Evolutionary conservation across 1,140 invertebrate species (phyloP).

Genomic region (Mizuhopecten yessoensis): DNA sequence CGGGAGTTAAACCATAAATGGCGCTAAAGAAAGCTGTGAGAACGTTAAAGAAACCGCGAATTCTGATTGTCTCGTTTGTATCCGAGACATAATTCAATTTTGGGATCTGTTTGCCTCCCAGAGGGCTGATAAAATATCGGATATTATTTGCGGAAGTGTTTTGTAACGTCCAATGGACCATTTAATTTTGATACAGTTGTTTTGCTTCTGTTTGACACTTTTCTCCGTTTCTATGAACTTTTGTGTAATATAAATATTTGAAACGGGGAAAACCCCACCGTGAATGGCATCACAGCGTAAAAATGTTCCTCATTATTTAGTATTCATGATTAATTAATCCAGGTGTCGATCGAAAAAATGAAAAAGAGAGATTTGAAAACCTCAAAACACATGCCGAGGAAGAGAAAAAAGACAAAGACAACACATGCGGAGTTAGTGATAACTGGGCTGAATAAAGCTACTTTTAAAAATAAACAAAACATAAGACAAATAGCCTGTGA

Average conservation of each 20-base stretch:
- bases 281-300: not conserved
- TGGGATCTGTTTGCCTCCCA: not conserved
- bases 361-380: not conserved
- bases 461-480: no score
- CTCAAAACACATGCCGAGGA: not conserved
- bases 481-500: no score
- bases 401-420: not conserved
- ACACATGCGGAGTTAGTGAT: not conserved
- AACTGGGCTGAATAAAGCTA: no score
- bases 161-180: not conserved
- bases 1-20: not conserved
- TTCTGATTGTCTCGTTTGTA: slow-evolving; percentile 35
- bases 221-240: not conserved
- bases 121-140: slow-evolving; percentile 26
- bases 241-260: not conserved
- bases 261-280: not conserved
- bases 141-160: slow-evolving; percentile 34
- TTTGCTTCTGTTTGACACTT: not conserved
- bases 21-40: slow-evolving; percentile 7
- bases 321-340: not conserved
- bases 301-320: not conserved
- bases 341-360: not conserved
- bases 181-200: slow-evolving; percentile 35
- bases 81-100: not conserved
- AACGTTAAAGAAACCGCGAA: slow-evolving; percentile 28